Base-by-base conservation (phyloP, 1,140 invertebrate species). In the Potamilus streckersoni region DNA sequence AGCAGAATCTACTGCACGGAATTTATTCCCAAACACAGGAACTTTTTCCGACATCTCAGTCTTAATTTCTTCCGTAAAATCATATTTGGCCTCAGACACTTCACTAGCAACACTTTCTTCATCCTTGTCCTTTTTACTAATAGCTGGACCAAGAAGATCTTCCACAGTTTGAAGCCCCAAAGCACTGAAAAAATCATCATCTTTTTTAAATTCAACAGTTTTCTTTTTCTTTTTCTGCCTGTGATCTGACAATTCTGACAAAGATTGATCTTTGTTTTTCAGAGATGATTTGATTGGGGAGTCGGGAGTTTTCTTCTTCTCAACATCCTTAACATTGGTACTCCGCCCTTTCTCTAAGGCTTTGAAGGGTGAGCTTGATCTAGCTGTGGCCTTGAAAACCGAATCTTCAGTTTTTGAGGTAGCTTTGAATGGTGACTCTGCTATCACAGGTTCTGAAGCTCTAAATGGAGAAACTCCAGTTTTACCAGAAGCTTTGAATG, bases 151-250 rank as follows among this genome's bases (percentile, higher is more conserved):
- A 15, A 84, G 31, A 15, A 84, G 69, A 66, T 84, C 83, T 38
- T 84, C 82, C 5, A 84, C 73, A 19, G 73, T 83, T n/a, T 82
- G 80, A 49, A 84, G 20, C 17, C 79, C 79, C 71, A 83, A 78
- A n/a, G 62, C 59, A 76, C 71, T 78, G 70, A 84, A 84, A 11
- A 83, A 17, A 61, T 78, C 78, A 59, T 61, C 31, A 19, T 31
- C 38, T 57, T 19, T 56, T 49, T 73, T 71, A 56, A 60, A 73
- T 65, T 60, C 60, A 64, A 49, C 60, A 64, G 76, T 73, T 61
- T 62, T 59, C 8, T n/a, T 27, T 17, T 55, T 20, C 57, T 75
- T 71, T 73, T 76, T 71, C 0, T 63, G 66, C 19, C 27, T 57
- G 17, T 69, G 58, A 38, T 38, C 38, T 38, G 38, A 38, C 38